Conservation (phyloP, 2,888 invertebrate genomes). For the Hesperia comma region DNA sequence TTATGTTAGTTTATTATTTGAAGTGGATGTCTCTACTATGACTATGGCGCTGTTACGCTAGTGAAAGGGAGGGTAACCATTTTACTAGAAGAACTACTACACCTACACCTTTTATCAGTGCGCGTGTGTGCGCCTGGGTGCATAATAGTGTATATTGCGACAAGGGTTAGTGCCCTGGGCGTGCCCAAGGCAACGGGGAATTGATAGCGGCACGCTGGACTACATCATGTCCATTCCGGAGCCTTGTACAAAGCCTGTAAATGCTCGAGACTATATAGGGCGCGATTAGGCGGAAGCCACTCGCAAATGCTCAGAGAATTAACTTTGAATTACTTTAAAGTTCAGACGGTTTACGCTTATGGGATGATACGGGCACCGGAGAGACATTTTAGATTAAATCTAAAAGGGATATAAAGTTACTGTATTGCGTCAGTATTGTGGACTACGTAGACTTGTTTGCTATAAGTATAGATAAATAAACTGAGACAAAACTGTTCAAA, state of each 20-base stretch:
- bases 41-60: constrained; percentile 66
- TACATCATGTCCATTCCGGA: constrained; percentile 61
- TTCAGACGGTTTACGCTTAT: constrained; percentile 33
- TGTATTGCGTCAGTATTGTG: neutral
- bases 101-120: constrained; percentile 54
- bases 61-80: constrained; percentile 82
- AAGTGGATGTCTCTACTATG: constrained; percentile 56
- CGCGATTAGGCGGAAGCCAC: constrained; percentile 51
- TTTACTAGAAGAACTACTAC: constrained; percentile 67
- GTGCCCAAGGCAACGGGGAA: constrained; percentile 72
- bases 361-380: constrained; percentile 25
- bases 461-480: too few species aligned
- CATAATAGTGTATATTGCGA: constrained; percentile 60
- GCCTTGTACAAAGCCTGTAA: constrained; percentile 56
- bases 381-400: constrained; percentile 22
- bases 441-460: too few species aligned
- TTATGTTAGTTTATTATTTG: constrained; percentile 39
- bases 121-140: constrained; percentile 52
- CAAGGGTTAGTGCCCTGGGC: constrained; percentile 77
- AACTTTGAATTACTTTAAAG: constrained; percentile 38
- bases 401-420: neutral
- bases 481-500: too few species aligned
- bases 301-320: constrained; percentile 34
- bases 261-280: constrained; percentile 54
- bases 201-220: constrained; percentile 62